Conservation (phyloP, 2,888 invertebrate genomes). For the Yponomeuta evonymella region DNA sequence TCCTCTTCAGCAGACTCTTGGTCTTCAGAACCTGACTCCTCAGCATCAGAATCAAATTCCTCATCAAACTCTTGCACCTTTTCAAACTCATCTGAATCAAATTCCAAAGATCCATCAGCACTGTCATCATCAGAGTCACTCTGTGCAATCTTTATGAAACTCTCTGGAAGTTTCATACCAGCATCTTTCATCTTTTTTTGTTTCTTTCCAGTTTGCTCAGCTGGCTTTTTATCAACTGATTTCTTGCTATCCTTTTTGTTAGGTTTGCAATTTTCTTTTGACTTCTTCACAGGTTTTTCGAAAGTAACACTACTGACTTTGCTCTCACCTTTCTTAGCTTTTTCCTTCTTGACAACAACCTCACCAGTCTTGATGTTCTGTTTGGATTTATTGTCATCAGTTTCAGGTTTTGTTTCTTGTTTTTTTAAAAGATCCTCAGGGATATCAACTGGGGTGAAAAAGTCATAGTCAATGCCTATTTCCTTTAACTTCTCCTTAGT, state of each 20-base stretch:
- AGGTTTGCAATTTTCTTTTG: slow-evolving; percentile 22
- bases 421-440: slow-evolving; percentile 37
- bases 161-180: slow-evolving; percentile 42
- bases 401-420: slow-evolving; percentile 17
- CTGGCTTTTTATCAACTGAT: slow-evolving; percentile 27
- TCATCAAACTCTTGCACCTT: slow-evolving; percentile 27
- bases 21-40: slow-evolving; percentile 23
- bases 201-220: slow-evolving; percentile 28
- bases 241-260: slow-evolving; percentile 17
- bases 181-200: slow-evolving; percentile 41
- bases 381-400: slow-evolving; percentile 9
- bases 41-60: slow-evolving; percentile 8
- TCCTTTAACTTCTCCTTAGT: slow-evolving; percentile 62
- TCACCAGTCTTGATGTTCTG: slow-evolving; percentile 22
- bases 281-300: slow-evolving; percentile 16
- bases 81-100: slow-evolving; percentile 63
- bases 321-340: slow-evolving; percentile 20
- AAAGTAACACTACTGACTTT: neutral
- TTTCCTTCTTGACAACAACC: slow-evolving; percentile 25
- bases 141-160: slow-evolving; percentile 44
- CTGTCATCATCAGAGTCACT: slow-evolving; percentile 37
- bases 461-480: slow-evolving; percentile 71
- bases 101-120: slow-evolving; percentile 48
- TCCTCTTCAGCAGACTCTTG: slow-evolving; percentile 26
- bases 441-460: slow-evolving; percentile 68